Conservation (phyloP, 2,113 vertebrate species). For the Pteronura brasiliensis region DNA sequence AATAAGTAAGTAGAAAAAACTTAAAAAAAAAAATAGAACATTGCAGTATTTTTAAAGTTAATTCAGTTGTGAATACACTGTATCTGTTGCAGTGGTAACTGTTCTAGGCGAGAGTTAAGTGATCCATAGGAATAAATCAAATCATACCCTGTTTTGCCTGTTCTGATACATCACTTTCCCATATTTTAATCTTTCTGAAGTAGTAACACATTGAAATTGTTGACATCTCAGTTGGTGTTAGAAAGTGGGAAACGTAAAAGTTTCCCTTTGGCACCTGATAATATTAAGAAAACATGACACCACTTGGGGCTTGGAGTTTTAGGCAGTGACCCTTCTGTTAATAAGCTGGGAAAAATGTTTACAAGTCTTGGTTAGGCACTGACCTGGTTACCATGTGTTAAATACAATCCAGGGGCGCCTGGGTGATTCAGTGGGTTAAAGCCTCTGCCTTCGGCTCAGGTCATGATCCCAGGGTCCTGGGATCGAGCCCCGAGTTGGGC, state of each 20-base stretch:
- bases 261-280: neutral
- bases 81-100: neutral
- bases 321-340: neutral
- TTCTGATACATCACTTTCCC: neutral
- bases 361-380: neutral
- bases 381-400: neutral
- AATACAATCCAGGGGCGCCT: neutral
- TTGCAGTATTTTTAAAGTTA: neutral
- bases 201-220: neutral
- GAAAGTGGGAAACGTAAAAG: neutral
- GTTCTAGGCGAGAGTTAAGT: neutral
- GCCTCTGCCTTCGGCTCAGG: too few relatives aligned
- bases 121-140: neutral
- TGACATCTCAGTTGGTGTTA: neutral
- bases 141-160: neutral
- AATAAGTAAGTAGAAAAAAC: too few relatives aligned
- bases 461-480: too few relatives aligned
- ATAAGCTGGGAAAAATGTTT: neutral
- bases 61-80: neutral
- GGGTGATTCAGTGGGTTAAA: too few relatives aligned
- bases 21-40: neutral
- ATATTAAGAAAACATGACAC: neutral
- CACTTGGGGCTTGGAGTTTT: neutral
- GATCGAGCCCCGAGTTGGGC: too few relatives aligned
- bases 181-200: neutral